Conservation (phyloP, 2,888 invertebrate species). For the Halictus ligatus region DNA sequence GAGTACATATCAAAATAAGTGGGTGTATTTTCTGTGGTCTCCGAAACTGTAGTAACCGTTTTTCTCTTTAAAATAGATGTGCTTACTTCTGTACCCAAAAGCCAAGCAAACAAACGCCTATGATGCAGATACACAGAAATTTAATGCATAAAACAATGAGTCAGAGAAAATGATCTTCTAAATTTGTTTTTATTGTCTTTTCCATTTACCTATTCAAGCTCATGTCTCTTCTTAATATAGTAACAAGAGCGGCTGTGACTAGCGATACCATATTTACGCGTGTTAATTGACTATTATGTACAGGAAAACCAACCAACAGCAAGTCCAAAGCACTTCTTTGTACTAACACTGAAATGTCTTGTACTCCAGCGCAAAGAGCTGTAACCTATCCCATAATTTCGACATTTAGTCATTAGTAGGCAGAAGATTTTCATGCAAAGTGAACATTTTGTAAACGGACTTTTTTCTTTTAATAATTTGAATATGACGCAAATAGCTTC, state of each 20-base stretch:
- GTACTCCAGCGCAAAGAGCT: slow-evolving; percentile 91
- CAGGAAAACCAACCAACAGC: slow-evolving; percentile 92
- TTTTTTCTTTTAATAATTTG: no score
- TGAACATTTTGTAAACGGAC: no score
- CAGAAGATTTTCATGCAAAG: background rate
- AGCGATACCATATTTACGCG: slow-evolving; percentile 89
- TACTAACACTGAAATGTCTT: slow-evolving; percentile 92
- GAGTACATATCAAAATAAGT: slow-evolving; percentile 89
- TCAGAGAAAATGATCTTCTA: slow-evolving; percentile 42
- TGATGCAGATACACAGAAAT: slow-evolving; percentile 5
- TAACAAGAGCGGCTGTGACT: slow-evolving; percentile 90
- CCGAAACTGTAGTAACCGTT: slow-evolving; percentile 76
- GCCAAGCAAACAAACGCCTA: slow-evolving; percentile 93
- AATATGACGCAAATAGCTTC: no score
- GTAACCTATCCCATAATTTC: slow-evolving; percentile 86
- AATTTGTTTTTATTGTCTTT: slow-evolving; percentile 12
- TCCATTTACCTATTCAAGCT: slow-evolving; percentile 90
- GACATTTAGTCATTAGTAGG: slow-evolving; percentile 30
- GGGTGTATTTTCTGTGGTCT: slow-evolving; percentile 80
- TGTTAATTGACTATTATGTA: slow-evolving; percentile 91
- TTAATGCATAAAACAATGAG: slow-evolving; percentile 58
- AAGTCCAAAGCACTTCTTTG: slow-evolving; percentile 94
- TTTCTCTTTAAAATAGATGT: slow-evolving; percentile 83
- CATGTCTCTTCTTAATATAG: slow-evolving; percentile 94
- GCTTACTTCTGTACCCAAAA: slow-evolving; percentile 90